Base-by-base conservation (phyloP, 2,888 invertebrate genomes). In the Dryobotodes eremita region DNA sequence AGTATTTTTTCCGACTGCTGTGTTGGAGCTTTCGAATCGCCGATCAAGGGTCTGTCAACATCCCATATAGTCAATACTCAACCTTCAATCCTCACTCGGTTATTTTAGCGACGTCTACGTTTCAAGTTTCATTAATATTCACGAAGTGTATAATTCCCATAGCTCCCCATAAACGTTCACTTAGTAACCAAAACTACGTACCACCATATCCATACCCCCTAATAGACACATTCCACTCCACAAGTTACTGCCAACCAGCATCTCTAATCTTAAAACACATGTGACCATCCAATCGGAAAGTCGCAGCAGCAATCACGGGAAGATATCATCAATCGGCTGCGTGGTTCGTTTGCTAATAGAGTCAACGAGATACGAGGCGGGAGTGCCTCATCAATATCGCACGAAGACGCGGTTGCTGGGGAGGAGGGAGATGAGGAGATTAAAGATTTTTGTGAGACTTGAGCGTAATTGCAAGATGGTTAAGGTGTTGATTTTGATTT, bases 291-390 rank as follows among this genome's bases (percentile, higher is more conserved):
- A 89, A 89, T 90, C 71, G 86, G 76, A 86, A 82, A 79, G 80
- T 82, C 71, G 81, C 78, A 68, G 84, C 75, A 80, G 88, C 88
- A 89, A 90, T 91, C 88, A 87, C 86, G 83, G 84, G 81, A 79
- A 82, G 87, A 86, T 88, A 88, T 86, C 90, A 90, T 89, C 85
- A 87, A 90, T 90, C 85, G 80, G 77, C 83, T 83, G 86, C 90
- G 89, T 88, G 91, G 89, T 89, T 90, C 88, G 91, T 90, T 91
- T 90, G 87, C 90, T 92, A 91, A 92, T 92, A 89, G 86, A 88
- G 86, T 86, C 85, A 83, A 86, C 89, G 85, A 82, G 84, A 83
- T 76, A 82, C 84, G 82, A 74, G 79, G 69, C 83, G 83, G 68
- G 83, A 79, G 87, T 81, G 72, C 75, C 84, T 79, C 87, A 88